Base-by-base conservation (phyloP, 2,113 vertebrate species). In the Phasianus colchicus region DNA sequence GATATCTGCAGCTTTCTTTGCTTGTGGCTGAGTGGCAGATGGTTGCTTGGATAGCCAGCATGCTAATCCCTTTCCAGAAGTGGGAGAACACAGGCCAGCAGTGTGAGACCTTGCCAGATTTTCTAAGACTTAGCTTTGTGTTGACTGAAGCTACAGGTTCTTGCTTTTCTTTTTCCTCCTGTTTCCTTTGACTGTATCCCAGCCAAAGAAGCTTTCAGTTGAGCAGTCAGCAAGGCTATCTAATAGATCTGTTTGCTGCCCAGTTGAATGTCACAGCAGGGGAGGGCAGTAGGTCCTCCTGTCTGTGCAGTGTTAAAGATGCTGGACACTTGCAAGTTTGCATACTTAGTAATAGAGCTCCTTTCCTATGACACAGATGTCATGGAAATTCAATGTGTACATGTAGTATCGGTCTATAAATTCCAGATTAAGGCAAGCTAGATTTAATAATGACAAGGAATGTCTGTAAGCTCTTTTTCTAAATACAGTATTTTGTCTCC, bases 141-240 rank as follows among this genome's bases (percentile, higher is more conserved):
- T 16, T n/a, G 19, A 6, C 32, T 1, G 1, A 36, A 11, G 21
- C 25, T n/a, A 11, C 10, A 24, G 55, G 20, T 32, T n/a, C 32
- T 34, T 60, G 43, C 32, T 13, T 14, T 43, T 42, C 43, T n/a
- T 40, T n/a, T 38, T 48, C 30, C 10, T 61, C 29, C 8, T 7
- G 0, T 40, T 83, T 75, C 12, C 24, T 16, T 36, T 0, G 0
- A 6, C 9, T 55, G 38, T 11, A n/a, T 87, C 30, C 17, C 17
- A 69, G 16, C 19, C 63, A n/a, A 42, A 52, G 34, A 9, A 54
- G 5, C 38, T 45, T 43, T 14, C 19, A 24, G 6, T 43, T 45
- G 15, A 16, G 58, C 24, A 18, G 11, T 36, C 10, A 21, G 81
- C 34, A 73, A 11, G 19, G 13, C 18, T 25, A 29, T 11, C 81